These are phyloP conservation scores for Lampris megalopsis DNA, from an alignment of 2,113 vertebrate species.

Conservation along the genomic window DNA sequence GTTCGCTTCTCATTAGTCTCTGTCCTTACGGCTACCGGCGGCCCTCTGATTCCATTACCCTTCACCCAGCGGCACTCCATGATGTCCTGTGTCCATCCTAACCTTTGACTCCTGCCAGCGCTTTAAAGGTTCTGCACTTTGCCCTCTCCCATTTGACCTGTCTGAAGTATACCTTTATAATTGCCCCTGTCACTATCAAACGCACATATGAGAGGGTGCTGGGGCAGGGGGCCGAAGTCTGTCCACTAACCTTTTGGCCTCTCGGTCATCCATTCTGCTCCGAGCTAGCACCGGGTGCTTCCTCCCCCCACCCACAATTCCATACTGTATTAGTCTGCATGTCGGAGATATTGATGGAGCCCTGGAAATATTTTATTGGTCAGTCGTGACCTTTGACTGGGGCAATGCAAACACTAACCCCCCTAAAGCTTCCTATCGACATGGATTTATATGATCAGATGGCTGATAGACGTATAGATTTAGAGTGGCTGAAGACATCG, in stretches of 20 bases:
- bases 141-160: slow-evolving; percentile 83
- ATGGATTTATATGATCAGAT: slow-evolving; percentile 66
- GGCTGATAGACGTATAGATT: slow-evolving; percentile 73
- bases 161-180: slow-evolving; percentile 86
- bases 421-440: slow-evolving; percentile 71
- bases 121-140: slow-evolving; percentile 83
- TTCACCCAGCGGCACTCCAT: slow-evolving; percentile 40
- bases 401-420: slow-evolving; percentile 75
- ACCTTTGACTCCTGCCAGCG: slow-evolving; percentile 82
- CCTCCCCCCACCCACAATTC: slow-evolving; percentile 66
- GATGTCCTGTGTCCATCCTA: slow-evolving; percentile 72
- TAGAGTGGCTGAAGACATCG: slow-evolving; percentile 38
- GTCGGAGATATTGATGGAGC: slow-evolving; percentile 81
- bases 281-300: slow-evolving; percentile 53
- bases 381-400: slow-evolving; percentile 81
- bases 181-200: slow-evolving; percentile 80
- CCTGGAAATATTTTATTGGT: slow-evolving; percentile 82
- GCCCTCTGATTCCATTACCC: slow-evolving; percentile 65
- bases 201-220: slow-evolving; percentile 75
- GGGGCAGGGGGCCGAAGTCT: slow-evolving; percentile 65
- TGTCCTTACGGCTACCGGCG: slow-evolving; percentile 49
- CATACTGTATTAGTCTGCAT: slow-evolving; percentile 83
- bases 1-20: slow-evolving; percentile 46
- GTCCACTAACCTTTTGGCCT: slow-evolving; percentile 83
- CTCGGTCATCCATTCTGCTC: slow-evolving; percentile 74